Base-by-base conservation (phyloP, 2,113 vertebrate genomes). In the Cettia cetti region DNA sequence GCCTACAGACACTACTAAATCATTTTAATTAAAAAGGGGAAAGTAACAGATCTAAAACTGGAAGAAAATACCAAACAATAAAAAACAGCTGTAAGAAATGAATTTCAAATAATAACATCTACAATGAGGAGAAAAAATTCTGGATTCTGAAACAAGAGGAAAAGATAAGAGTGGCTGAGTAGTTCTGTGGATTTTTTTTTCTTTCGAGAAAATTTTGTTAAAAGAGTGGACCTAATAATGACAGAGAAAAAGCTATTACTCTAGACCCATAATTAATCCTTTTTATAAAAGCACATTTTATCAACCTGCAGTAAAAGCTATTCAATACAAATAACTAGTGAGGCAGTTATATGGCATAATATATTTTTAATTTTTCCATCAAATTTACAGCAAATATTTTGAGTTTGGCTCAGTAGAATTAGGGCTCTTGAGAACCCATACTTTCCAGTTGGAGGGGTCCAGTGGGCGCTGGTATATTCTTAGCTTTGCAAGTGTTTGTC, bases 381-480 rank as follows among this genome's bases (percentile, higher is more conserved):
- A 59, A 40, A 50, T 82, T 90, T 71, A 2, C 9, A 18, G 17
- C 1, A 87, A 40, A 8, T 64, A 5, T 69, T 94, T 86, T 83
- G 37, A 10, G 9, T 68, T 72, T 6, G 11, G 4, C 2, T 83
- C 24, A 35, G 9, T 31, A 44, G 2, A 8, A 31, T 54, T 45
- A 59, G 7, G 7, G 19, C 40, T 17, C 6, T 75, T 33, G 17
- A 70, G 40, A 87, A 74, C 2, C 2, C 24, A 13, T 21, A 22
- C 4, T 64, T 86, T n/a, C 27, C 78, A 39, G 8, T 1, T 79
- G 26, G 16, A 88, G 56, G 17, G 8, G 10, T 44, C 1, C 5
- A 37, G 16, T 2, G 2, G 5, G 1, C 3, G 0, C 42, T 87
- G 17, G 12, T 37, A n/a, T 75, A 49, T 47, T 17, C 15, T 57